Base-by-base conservation (phyloP, 2,797 vertebrate genomes). In the Staurois parvus region DNA sequence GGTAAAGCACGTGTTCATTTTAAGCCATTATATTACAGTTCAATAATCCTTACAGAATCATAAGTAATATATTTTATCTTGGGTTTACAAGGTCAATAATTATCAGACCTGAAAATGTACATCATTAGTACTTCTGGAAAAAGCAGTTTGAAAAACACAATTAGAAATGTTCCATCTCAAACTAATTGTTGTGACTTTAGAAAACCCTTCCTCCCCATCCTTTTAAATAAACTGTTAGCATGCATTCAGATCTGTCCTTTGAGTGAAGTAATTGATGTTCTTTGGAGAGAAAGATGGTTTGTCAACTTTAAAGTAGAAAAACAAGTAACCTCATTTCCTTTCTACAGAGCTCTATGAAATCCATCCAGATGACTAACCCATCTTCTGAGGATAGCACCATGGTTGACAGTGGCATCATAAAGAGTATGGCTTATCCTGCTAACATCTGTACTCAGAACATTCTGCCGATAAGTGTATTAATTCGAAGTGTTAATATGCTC, bases 401-500 rank as follows among this genome's bases (percentile, higher is more conserved):
- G 15, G 68, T 67, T 52, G 72, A 73, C 66, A 56, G 29, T 67
- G 52, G 70, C 13, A 45, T 28, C 75, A 64, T 79, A 64, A 78
- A 78, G 26, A 59, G 48, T 64, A 62, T 6, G 29, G 52, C 56
- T 84, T 84, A 64, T 42, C 72, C 40, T 40, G 78, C 76, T 84
- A 69, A 73, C 68, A 84, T 72, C 52, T 79, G 56, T 34, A 79
- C 48, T 34, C 52, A 48, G 76, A 64, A 32, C 48, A 59, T 34
- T 68, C 30, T 79, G 68, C 45, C 37, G 17, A 69, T 68, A 79
- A 72, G 67, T 64, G 59, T 64, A 79, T 79, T 72, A 79, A 66
- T 78, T 72, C 45, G 64, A 73, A 66, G 68, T 79, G 34, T 79
- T 84, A 70, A 84, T 72, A 73, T 84, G 76, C 52, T 66, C 32